Conservation (phyloP, 1,140 invertebrate genomes). For the Sminthurides bifidus region DNA sequence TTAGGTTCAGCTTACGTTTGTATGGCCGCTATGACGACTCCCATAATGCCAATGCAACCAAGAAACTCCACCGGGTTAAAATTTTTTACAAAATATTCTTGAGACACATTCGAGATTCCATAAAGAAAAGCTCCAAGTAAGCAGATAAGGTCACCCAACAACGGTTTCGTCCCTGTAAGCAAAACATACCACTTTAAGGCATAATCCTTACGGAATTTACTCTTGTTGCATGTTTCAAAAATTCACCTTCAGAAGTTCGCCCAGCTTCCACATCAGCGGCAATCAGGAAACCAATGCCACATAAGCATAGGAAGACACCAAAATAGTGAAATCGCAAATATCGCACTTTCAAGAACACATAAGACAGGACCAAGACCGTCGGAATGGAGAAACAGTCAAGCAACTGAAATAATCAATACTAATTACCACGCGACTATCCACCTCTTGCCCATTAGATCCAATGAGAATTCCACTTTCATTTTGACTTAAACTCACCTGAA, state of each 20-base stretch:
- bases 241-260: slow-evolving; percentile 32
- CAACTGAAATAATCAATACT: slow-evolving; percentile 42
- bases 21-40: slow-evolving; percentile 60
- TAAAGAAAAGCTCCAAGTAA: slow-evolving; percentile 67
- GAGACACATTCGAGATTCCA: slow-evolving; percentile 66
- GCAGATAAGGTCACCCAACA: slow-evolving; percentile 73
- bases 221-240: neutral
- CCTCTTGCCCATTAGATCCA: neutral
- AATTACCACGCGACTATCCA: neutral
- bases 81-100: slow-evolving; percentile 71
- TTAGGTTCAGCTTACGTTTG: slow-evolving; percentile 55
- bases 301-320: slow-evolving; percentile 64
- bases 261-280: slow-evolving; percentile 66
- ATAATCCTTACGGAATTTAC: neutral
- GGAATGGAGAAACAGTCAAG: slow-evolving; percentile 77
- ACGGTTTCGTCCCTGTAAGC: slow-evolving; percentile 54
- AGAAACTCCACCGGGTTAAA: slow-evolving; percentile 63
- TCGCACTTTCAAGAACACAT: slow-evolving; percentile 51
- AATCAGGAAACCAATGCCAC: slow-evolving; percentile 70
- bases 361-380: slow-evolving; percentile 61
- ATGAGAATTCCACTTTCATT: neutral
- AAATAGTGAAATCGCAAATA: slow-evolving; percentile 59
- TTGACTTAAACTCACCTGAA: slow-evolving; percentile 42
- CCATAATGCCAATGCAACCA: slow-evolving; percentile 72
- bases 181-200: slow-evolving; percentile 7